Evolutionary conservation across 1,140 invertebrate species (phyloP).

Genomic region (Drosophila elegans): DNA sequence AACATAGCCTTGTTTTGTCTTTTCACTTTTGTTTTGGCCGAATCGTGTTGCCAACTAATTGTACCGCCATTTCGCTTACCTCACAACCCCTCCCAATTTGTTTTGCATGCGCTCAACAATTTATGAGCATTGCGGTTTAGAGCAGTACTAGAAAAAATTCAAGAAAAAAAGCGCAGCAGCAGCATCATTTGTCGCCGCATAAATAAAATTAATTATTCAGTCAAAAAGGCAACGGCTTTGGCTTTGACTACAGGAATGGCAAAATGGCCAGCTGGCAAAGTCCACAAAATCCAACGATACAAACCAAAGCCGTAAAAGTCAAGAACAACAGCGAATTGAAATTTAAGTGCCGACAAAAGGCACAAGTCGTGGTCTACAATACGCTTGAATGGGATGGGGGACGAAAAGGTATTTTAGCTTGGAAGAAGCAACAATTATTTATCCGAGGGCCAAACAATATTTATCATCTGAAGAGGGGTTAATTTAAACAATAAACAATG

Average conservation of each 20-base stretch:
- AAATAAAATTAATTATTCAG: slow-evolving; percentile 73
- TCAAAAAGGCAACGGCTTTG: slow-evolving; percentile 31
- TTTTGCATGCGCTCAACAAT: slow-evolving; percentile 64
- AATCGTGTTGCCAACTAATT: slow-evolving; percentile 68
- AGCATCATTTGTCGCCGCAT: slow-evolving; percentile 61
- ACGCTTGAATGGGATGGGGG: not conserved
- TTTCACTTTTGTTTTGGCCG: slow-evolving; percentile 61
- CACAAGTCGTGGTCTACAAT: slow-evolving; percentile 31
- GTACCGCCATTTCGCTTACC: slow-evolving; percentile 40
- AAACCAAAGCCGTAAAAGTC: slow-evolving; percentile 46
- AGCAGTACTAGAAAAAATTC: not conserved
- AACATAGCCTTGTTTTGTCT: slow-evolving; percentile 32
- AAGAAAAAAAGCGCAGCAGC: slow-evolving; percentile 42
- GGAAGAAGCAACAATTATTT: slow-evolving; percentile 32
- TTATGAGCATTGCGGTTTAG: slow-evolving; percentile 67
- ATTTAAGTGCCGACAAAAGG: slow-evolving; percentile 46
- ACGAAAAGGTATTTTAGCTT: slow-evolving; percentile 15
- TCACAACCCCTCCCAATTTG: slow-evolving; percentile 1
- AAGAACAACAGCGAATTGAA: slow-evolving; percentile 42
- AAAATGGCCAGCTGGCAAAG: slow-evolving; percentile 38
- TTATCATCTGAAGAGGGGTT: slow-evolving; percentile 7
- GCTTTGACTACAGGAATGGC: slow-evolving; percentile 18
- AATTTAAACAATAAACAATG: slow-evolving; percentile 4
- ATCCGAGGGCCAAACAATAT: slow-evolving; percentile 10
- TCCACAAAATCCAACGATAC: slow-evolving; percentile 20